phyloP scores from a whole-genome alignment of 2,113 vertebrate species.

The Ailuropoda melanoleuca region DNA sequence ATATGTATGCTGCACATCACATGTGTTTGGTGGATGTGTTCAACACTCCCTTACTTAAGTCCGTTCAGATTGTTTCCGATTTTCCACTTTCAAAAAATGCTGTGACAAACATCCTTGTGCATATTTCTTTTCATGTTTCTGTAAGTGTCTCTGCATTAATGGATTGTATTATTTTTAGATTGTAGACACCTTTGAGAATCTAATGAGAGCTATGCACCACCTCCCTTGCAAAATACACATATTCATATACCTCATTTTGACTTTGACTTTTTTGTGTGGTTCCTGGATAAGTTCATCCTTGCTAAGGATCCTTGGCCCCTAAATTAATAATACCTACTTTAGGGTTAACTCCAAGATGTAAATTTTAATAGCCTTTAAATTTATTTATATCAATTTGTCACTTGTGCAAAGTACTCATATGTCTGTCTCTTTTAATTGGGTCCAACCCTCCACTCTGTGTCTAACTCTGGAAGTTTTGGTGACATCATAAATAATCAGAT shows the following conservation, averaged over 20 bases:
- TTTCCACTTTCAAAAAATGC: neutral
- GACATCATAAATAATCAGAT: neutral
- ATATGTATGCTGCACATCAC: neutral
- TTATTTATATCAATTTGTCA: neutral
- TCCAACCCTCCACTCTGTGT: neutral
- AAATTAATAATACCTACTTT: neutral
- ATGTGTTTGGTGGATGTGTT: neutral
- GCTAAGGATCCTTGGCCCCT: neutral
- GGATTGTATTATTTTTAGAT: neutral
- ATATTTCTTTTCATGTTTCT: neutral
- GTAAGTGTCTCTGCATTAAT: neutral
- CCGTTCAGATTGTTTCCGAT: neutral
- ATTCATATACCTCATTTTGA: neutral
- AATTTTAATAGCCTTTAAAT: neutral
- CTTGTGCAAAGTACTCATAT: neutral
- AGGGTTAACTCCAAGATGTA: neutral
- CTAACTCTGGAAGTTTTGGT: conserved; percentile 1
- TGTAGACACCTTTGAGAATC: neutral
- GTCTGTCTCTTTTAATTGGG: neutral
- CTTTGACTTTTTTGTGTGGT: neutral
- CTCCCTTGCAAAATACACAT: neutral
- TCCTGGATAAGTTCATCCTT: neutral
- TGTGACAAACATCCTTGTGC: neutral
- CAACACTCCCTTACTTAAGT: neutral
- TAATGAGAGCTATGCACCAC: neutral